Percentiles rank a stretch among this genome's conserved stretches.
phyloP scores from a whole-genome alignment of 2,797 vertebrate species.

The Tiaroga cobitis region DNA sequence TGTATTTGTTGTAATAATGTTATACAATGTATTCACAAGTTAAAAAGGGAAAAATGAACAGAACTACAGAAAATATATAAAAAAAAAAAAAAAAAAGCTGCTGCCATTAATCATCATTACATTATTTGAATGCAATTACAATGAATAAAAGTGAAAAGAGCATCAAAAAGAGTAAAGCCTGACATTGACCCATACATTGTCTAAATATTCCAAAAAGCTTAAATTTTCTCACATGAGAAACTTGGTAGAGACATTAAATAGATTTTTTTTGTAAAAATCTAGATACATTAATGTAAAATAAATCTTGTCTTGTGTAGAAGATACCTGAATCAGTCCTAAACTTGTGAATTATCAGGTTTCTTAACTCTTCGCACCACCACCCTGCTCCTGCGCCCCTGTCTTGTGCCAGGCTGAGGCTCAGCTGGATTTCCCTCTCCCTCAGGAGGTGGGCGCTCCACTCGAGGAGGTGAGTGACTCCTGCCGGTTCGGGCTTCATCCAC shows the following conservation, averaged over 20 bases:
- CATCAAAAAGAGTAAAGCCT: not conserved
- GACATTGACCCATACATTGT: not conserved
- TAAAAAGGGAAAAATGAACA: not conserved
- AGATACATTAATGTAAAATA: not conserved
- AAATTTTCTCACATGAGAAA: not conserved
- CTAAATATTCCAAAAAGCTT: not conserved
- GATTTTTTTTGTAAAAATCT: not conserved
- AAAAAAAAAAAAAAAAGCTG: not conserved
- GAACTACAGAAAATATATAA: not conserved
- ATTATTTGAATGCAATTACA: not conserved
- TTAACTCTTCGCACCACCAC: conserved; percentile 70
- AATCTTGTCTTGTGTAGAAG: not conserved
- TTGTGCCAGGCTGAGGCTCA: conserved; percentile 7
- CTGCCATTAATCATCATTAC: not conserved
- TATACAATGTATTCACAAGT: not conserved
- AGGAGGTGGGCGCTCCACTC: conserved; percentile 35
- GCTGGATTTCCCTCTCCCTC: conserved; percentile 11
- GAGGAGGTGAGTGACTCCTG: conserved; percentile 50
- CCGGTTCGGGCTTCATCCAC: conserved; percentile 75
- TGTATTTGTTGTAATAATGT: not conserved
- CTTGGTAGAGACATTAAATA: not conserved
- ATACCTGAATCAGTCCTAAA: conserved; percentile 18
- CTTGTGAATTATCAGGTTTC: conserved; percentile 58
- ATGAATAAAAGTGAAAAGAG: not conserved
- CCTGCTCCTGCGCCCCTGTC: conserved; percentile 63